Conservation (phyloP, 2,797 vertebrate genomes). For the Megalops cyprinoides region DNA sequence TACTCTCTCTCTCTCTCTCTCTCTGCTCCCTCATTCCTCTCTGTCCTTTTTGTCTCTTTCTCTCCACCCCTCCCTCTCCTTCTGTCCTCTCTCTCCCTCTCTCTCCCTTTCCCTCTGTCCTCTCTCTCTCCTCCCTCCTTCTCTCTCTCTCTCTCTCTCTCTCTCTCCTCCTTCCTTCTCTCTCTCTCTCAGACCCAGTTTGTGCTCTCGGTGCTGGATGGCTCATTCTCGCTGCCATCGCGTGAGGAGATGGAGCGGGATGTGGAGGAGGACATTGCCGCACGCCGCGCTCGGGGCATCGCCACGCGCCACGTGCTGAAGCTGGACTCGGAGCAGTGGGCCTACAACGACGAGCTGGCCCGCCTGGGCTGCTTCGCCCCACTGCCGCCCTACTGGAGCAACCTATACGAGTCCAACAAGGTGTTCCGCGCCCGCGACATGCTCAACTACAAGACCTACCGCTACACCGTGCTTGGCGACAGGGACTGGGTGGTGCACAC, state of each 20-base stretch:
- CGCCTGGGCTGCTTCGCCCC: constrained; percentile 54
- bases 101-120: background rate
- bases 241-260: constrained; percentile 59
- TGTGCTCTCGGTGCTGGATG: constrained; percentile 62
- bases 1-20: no score
- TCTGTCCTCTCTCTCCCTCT: no score
- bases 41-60: no score
- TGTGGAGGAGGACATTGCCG: constrained; percentile 47
- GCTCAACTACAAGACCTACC: constrained; percentile 58
- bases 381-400: constrained; percentile 50
- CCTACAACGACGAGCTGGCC: constrained; percentile 62
- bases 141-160: background rate
- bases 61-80: no score
- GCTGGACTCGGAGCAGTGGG: constrained; percentile 65
- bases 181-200: constrained; percentile 51
- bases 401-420: constrained; percentile 62
- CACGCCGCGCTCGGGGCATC: constrained; percentile 46
- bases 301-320: constrained; percentile 60
- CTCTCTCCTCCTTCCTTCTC: background rate
- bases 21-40: no score
- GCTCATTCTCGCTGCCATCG: constrained; percentile 59
- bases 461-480: constrained; percentile 50
- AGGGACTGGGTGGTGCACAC: constrained; percentile 54
- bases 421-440: constrained; percentile 53
- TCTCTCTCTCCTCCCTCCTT: background rate